Evolutionary conservation across 2,888 invertebrate genomes (phyloP).

Genomic region (Lasioglossum leucozonium): DNA sequence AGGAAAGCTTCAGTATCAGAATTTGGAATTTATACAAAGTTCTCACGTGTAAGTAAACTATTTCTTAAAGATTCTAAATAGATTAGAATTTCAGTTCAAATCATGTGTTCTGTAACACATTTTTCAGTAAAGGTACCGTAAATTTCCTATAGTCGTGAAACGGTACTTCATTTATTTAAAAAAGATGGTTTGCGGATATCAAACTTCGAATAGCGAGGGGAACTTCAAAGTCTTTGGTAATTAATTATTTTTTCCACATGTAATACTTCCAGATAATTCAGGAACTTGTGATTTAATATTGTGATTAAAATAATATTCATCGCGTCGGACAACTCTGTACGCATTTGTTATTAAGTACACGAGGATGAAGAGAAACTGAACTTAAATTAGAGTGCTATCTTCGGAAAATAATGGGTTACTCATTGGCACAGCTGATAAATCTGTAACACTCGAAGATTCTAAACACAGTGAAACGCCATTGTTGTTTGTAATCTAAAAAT

Average conservation of each 20-base stretch:
- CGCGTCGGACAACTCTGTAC: background rate
- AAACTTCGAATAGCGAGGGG: background rate
- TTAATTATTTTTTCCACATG: background rate
- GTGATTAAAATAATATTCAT: background rate
- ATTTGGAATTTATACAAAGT: background rate
- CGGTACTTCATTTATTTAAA: background rate
- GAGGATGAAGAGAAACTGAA: background rate
- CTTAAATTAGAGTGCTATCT: background rate
- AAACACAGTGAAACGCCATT: slow-evolving; percentile 23
- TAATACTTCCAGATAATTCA: background rate
- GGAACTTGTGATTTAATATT: background rate
- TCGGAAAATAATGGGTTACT: background rate
- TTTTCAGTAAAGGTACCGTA: background rate
- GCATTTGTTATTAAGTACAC: background rate
- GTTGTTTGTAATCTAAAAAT: slow-evolving; percentile 40
- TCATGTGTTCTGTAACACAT: too few species aligned
- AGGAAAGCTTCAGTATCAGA: background rate
- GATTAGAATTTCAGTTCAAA: background rate
- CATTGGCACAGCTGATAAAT: background rate
- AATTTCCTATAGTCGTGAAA: background rate
- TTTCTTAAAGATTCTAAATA: background rate
- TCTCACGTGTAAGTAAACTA: background rate
- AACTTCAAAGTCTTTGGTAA: too few species aligned
- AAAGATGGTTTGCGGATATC: background rate
- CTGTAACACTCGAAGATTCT: background rate